phyloP scores from a whole-genome alignment of 2,888 invertebrate species.

The Chloromyia formosa region DNA sequence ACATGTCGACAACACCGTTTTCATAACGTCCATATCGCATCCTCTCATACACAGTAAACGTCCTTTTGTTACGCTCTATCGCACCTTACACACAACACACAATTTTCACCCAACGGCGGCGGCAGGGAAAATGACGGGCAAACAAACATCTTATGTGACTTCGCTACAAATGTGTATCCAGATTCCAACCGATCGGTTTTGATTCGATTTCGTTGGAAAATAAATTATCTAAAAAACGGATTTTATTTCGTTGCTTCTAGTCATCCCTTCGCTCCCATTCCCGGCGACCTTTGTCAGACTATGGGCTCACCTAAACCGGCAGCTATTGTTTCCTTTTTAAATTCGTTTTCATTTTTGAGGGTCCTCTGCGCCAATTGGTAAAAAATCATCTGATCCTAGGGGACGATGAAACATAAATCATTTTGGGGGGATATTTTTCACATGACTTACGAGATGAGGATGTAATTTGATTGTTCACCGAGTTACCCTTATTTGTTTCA shows the following conservation, averaged over 20 bases:
- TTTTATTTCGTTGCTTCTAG: neutral
- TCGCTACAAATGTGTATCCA: slow-evolving; percentile 31
- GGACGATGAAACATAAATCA: slow-evolving; percentile 46
- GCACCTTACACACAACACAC: slow-evolving; percentile 8
- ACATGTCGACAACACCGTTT: neutral
- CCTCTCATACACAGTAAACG: slow-evolving; percentile 4
- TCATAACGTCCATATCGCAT: neutral
- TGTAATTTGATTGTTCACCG: slow-evolving; percentile 49
- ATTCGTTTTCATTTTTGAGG: slow-evolving; percentile 1
- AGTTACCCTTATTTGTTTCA: slow-evolving; percentile 47
- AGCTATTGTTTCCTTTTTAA: slow-evolving; percentile 21
- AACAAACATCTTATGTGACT: slow-evolving; percentile 43
- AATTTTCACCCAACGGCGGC: slow-evolving; percentile 4
- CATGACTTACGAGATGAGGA: slow-evolving; percentile 48
- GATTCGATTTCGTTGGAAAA: slow-evolving; percentile 47
- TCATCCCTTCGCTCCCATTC: neutral
- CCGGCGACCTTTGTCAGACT: neutral
- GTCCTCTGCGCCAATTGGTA: slow-evolving; percentile 6
- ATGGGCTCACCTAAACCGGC: neutral
- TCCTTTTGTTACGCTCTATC: slow-evolving; percentile 29
- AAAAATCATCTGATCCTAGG: slow-evolving; percentile 43
- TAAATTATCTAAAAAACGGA: slow-evolving; percentile 45
- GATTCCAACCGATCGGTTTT: slow-evolving; percentile 43
- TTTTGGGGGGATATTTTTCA: slow-evolving; percentile 47
- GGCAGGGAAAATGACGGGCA: slow-evolving; percentile 8